phyloP scores from a whole-genome alignment of 2,113 vertebrate species.

The Notothenia coriiceps region DNA sequence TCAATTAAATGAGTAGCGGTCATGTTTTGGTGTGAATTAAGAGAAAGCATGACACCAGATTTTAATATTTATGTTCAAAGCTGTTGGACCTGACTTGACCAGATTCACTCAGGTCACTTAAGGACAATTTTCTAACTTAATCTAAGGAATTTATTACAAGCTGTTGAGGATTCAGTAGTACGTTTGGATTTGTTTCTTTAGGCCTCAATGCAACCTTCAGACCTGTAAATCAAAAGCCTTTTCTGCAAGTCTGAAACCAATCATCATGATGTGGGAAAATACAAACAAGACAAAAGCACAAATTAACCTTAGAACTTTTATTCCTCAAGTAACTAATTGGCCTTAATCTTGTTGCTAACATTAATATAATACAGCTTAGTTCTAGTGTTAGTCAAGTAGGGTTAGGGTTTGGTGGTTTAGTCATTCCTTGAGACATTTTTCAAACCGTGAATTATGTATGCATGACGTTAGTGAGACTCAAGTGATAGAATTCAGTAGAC shows the following conservation, averaged over 20 bases:
- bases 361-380: not conserved
- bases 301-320: not conserved
- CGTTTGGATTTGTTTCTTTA: not conserved
- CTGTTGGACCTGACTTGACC: conserved; percentile 26
- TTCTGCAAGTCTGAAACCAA: not conserved
- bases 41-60: conserved; percentile 47
- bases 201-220: not conserved
- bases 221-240: conserved; percentile 10
- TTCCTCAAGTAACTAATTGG: not conserved
- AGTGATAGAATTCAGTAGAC: not conserved
- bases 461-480: not conserved
- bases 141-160: conserved; percentile 37
- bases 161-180: not conserved
- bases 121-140: conserved; percentile 30
- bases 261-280: not conserved
- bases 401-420: not conserved
- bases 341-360: not conserved
- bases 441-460: not conserved
- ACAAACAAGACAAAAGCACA: not conserved
- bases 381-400: not conserved
- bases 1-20: conserved; percentile 57
- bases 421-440: not conserved
- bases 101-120: conserved; percentile 33
- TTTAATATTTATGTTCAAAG: conserved; percentile 48
- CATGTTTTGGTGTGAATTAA: conserved; percentile 45